These are phyloP conservation scores for Napeogenes inachia DNA, from an alignment of 2,888 invertebrate species.

Conservation along the genomic window DNA sequence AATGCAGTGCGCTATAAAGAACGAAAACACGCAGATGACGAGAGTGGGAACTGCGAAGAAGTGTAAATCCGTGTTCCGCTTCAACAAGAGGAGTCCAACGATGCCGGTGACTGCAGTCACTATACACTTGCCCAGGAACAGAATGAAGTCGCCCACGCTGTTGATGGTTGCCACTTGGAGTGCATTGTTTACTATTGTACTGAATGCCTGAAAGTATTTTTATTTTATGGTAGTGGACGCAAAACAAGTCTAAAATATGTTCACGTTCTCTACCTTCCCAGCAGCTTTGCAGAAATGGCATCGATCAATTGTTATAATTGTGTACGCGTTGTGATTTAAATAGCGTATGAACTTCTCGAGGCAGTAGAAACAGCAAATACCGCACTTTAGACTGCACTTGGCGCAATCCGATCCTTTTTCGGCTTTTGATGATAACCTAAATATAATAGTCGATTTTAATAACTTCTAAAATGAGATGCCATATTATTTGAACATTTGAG, in stretches of 20 bases:
- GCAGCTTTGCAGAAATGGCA: conserved; percentile 94
- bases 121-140: conserved; percentile 89
- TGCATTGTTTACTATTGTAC: conserved; percentile 87
- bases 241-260: conserved; percentile 6
- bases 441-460: too few species aligned
- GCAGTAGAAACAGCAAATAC: conserved; percentile 93
- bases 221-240: background rate
- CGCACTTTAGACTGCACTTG: conserved; percentile 85
- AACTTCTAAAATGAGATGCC: too few species aligned
- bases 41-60: conserved; percentile 93
- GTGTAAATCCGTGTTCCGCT: conserved; percentile 83
- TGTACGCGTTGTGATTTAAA: conserved; percentile 96
- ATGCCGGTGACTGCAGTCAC: conserved; percentile 91
- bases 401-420: conserved; percentile 86
- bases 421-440: conserved; percentile 80
- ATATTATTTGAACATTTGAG: background rate
- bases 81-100: conserved; percentile 86
- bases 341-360: conserved; percentile 94
- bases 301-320: conserved; percentile 94
- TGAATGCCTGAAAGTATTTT: conserved; percentile 83
- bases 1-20: conserved; percentile 95
- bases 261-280: conserved; percentile 81
- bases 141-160: conserved; percentile 93
- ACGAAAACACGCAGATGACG: conserved; percentile 89
- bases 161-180: conserved; percentile 94